Evolutionary conservation across 2,797 vertebrate genomes (phyloP), one percentile per base, ranked within the genome.

Genomic region (Pseudomugil tenellus): DNA sequence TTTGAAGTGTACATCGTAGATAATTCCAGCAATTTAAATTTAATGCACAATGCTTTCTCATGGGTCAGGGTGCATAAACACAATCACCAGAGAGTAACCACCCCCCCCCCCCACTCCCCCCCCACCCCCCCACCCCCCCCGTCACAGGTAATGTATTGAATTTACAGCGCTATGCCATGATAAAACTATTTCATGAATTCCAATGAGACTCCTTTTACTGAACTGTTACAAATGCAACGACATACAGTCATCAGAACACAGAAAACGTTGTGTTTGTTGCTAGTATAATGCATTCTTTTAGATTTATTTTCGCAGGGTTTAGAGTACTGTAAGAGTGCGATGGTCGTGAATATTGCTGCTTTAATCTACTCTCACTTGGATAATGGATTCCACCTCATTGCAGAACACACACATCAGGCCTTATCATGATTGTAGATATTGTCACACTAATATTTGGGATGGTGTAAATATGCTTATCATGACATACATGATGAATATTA

Each of bases 141-240:
- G 63, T 79, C 87, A 73, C 64, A 58, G 84, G 84, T 86, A 91
- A 88, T 79, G 80, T 89, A 93, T 92, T 88, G 89, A 92, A 91
- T 91, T 89, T 84, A 84, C 79, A 87, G 79, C 43, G 53, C 70
- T n/a, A 76, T 60, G 54, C 72, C 68, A 53, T 79, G 83, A 91
- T 89, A 90, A 90, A 91, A 87, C 80, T 83, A 89, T 87, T 91
- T 90, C 89, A 92, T 92, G 91, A 92, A 93, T 92, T 91, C 86
- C 84, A 92, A 92, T 92, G 89, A 92, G 88, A 83, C 76, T 79
- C 75, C 67, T 84, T n/a, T 85, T 72, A 72, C 76, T 72, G 77
- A 77, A 74, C 84, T 55, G 80, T 78, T 74, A 72, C 70, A 82
- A 84, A 82, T 75, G 62, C 67, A 86, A 73, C 74, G 71, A 77